Conservation (phyloP, 2,888 invertebrate species). For the Tipula confusa region DNA sequence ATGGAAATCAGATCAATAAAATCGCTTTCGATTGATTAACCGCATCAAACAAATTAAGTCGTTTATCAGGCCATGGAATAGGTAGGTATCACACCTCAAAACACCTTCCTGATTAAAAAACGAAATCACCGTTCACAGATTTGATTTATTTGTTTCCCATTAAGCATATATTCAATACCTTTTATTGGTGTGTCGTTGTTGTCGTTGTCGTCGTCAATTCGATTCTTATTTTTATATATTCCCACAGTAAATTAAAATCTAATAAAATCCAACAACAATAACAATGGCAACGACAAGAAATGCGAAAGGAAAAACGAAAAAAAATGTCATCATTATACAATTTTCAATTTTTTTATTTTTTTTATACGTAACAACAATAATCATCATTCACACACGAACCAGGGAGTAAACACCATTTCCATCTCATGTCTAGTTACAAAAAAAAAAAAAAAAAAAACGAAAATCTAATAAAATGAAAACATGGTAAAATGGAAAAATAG, state of each 20-base stretch:
- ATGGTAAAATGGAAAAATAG: background rate
- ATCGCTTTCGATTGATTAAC: too few species aligned
- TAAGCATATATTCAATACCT: background rate
- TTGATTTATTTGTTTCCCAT: background rate
- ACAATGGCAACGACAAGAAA: background rate
- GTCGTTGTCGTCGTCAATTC: background rate
- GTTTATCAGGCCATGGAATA: too few species aligned
- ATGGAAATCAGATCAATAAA: too few species aligned
- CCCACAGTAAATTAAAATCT: conserved; percentile 25
- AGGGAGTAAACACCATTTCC: background rate
- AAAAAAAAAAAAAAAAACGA: background rate
- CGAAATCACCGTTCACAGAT: background rate
- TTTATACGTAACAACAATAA: background rate
- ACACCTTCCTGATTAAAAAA: background rate
- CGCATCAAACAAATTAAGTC: too few species aligned
- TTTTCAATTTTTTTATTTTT: background rate
- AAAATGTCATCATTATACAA: background rate
- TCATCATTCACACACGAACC: conserved; percentile 7
- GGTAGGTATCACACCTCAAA: too few species aligned
- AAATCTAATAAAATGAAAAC: too few species aligned
- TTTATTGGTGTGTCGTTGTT: background rate
- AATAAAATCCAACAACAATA: background rate
- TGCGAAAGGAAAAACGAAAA: background rate
- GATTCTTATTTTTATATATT: background rate
- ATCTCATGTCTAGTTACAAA: background rate